Evolutionary conservation across 2,113 vertebrate species (phyloP), one percentile per base, ranked within the genome.

Genomic region (Balaeniceps rex): DNA sequence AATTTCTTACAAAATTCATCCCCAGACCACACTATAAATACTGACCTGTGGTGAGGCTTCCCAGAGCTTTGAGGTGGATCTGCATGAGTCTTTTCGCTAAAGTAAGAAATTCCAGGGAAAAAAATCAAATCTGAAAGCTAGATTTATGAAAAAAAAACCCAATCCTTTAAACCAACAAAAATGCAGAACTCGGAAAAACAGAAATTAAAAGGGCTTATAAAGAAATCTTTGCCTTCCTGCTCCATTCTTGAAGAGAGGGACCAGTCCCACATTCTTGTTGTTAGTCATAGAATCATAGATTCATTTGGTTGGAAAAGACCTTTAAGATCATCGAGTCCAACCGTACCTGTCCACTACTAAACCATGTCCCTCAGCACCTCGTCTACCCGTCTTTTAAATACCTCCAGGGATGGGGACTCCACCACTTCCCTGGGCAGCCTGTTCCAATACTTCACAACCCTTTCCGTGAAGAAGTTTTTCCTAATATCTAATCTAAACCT

Each of bases 1-100:
- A 66, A 74, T 94, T 86, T 81, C 60, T 94, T 88, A 64, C 76
- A 94, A 75, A 94, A 60, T 93, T 92, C 34, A 54, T 55, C 26
- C 55, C 51, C 51, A 70, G 80, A 75, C 68, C 38, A 51, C n/a
- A 49, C 33, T 64, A 61, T 54, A 80, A 92, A 70, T 58, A 58
- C 31, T 88, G 44, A 79, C 52, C 60, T 28, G 4, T 47, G n/a
- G 38, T 83, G 89, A 87, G 40, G 31, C 49, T 68, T 88, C 36
- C 29, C 52, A 83, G 47, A 83, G 72, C 33, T 91, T 84, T 71
- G 33, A 63, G 75, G 49, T 81, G 34, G 24, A 69, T 76, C 68
- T 83, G 51, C 46, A 25, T 31, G 28, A 88, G 31, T 63, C 22
- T 70, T 90, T 70, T 74, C 60, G 34, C 51, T 81, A 26, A 88